These are phyloP conservation scores for Cheilosia variabilis DNA, from an alignment of 2,888 invertebrate genomes.

Conservation along the genomic window DNA sequence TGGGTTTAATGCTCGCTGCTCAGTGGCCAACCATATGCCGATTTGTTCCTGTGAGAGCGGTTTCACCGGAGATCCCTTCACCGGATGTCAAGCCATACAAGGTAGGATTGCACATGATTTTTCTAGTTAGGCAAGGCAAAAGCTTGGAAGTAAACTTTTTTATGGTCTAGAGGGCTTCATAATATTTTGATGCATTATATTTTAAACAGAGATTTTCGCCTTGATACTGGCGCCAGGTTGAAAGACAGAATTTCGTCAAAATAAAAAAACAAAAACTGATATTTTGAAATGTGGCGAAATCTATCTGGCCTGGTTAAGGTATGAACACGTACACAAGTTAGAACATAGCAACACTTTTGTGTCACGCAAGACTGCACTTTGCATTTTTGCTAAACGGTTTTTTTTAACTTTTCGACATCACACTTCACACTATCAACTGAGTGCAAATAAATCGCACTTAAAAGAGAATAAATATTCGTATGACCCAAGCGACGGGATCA, in stretches of 20 bases:
- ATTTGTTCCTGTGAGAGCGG: constrained; percentile 92
- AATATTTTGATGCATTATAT: constrained; percentile 47
- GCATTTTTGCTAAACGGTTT: constrained; percentile 44
- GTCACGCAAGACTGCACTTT: constrained; percentile 58
- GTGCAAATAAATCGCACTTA: background rate
- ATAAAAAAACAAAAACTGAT: too few relatives aligned
- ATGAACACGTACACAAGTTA: constrained; percentile 76
- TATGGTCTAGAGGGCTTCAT: constrained; percentile 54
- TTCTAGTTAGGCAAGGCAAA: constrained; percentile 78
- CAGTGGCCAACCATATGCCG: constrained; percentile 89
- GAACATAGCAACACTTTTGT: constrained; percentile 69
- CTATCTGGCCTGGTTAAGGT: constrained; percentile 52
- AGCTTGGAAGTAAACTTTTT: constrained; percentile 55
- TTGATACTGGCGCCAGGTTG: constrained; percentile 67
- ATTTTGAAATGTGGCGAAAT: background rate
- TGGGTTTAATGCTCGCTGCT: constrained; percentile 85
- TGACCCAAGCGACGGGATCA: background rate
- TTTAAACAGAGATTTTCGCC: constrained; percentile 50
- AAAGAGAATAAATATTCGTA: background rate
- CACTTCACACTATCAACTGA: constrained; percentile 47
- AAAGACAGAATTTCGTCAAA: background rate
- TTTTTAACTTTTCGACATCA: constrained; percentile 6
- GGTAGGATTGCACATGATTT: constrained; percentile 80
- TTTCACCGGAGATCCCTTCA: constrained; percentile 90
- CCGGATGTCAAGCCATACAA: constrained; percentile 86